A percentile compares a stretch with the other conserved stretches of the same genome.
Conservation (phyloP, 2,888 invertebrate species). For the Ischnus inquisitorius region DNA sequence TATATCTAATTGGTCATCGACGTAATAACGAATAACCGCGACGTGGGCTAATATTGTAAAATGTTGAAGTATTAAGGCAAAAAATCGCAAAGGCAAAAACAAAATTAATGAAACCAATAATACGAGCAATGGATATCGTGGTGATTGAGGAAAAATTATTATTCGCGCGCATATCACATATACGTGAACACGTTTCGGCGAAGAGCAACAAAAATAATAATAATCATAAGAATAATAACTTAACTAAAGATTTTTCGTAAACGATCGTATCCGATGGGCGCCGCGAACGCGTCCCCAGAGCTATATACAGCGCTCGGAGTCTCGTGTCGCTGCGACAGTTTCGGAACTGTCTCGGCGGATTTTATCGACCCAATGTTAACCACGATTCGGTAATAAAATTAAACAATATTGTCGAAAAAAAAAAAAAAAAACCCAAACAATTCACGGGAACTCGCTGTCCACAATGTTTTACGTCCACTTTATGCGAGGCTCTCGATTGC, state of each 20-base stretch:
- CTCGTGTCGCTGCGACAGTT: not conserved
- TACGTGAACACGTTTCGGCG: conserved; percentile 58
- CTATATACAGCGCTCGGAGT: not conserved
- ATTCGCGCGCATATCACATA: conserved; percentile 69
- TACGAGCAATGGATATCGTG: conserved; percentile 19
- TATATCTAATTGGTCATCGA: conserved; percentile 72
- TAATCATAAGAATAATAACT: not conserved
- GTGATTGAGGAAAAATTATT: conserved; percentile 48
- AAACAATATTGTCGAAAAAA: not conserved
- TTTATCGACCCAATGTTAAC: conserved; percentile 27
- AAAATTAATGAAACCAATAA: conserved; percentile 39
- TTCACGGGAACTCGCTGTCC: conserved; percentile 23
- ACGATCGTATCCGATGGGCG: not conserved
- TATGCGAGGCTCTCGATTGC: conserved; percentile 37
- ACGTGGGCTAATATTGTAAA: conserved; percentile 55
- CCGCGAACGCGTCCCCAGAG: not conserved
- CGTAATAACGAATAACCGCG: conserved; percentile 50
- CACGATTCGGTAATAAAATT: conserved; percentile 12
- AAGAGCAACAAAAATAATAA: conserved; percentile 4
- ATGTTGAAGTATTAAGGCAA: conserved; percentile 45
- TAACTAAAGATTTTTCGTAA: conserved; percentile 13
- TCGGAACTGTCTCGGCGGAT: conserved; percentile 1
- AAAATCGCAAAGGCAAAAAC: conserved; percentile 39
- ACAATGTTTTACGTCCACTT: conserved; percentile 66
- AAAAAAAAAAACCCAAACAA: not conserved